These are phyloP conservation scores for Chalcis sispes DNA, from an alignment of 2,888 invertebrate genomes.

Conservation along the genomic window DNA sequence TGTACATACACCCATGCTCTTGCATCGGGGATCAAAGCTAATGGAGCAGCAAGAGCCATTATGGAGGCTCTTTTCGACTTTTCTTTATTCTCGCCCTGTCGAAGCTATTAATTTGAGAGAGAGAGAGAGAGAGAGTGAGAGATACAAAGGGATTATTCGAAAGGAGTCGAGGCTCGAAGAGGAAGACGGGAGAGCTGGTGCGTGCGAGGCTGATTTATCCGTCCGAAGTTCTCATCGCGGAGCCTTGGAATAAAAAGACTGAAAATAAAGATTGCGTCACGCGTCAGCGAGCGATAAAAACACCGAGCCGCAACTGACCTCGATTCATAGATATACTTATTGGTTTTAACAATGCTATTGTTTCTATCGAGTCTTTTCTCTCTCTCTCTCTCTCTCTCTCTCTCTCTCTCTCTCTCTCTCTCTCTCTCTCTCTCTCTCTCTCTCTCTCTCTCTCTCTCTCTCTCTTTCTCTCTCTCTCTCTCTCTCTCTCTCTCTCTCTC, in stretches of 20 bases:
- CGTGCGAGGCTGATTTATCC: neutral
- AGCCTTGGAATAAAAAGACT: slow-evolving; percentile 48
- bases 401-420: too few relatives aligned
- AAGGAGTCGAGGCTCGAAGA: neutral
- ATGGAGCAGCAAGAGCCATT: slow-evolving; percentile 2
- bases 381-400: too few relatives aligned
- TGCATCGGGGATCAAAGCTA: slow-evolving; percentile 3
- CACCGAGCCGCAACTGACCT: slow-evolving; percentile 29
- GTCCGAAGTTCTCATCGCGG: neutral
- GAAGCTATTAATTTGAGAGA: slow-evolving; percentile 29
- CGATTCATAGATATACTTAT: slow-evolving; percentile 44
- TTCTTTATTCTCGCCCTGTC: neutral
- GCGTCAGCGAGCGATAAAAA: slow-evolving; percentile 1
- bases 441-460: too few relatives aligned
- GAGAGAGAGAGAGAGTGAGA: neutral
- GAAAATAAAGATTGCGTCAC: slow-evolving; percentile 52
- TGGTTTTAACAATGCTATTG: slow-evolving; percentile 50
- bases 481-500: neutral
- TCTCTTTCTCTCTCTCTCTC: too few relatives aligned
- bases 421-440: too few relatives aligned
- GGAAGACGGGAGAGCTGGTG: neutral
- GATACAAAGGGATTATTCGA: neutral
- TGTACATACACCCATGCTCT: neutral
- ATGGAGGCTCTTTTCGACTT: slow-evolving; percentile 7
- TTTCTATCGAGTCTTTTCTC: too few relatives aligned